Evolutionary conservation across 2,797 vertebrate genomes (phyloP).

Genomic region (Hemibagrus guttatus): DNA sequence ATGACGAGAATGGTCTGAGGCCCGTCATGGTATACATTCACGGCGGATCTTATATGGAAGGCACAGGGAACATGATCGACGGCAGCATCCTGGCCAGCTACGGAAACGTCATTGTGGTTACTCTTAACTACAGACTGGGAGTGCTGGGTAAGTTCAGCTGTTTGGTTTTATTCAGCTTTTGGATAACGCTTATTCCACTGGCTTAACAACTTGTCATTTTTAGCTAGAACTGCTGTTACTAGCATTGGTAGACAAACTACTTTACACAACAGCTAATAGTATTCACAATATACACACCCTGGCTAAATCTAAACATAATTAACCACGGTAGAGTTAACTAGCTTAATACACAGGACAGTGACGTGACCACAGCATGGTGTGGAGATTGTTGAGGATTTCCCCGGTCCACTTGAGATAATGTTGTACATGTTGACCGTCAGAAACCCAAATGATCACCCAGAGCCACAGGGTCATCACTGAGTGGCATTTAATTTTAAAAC

Average conservation of each 20-base stretch:
- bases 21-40: conserved; percentile 98
- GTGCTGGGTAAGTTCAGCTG: conserved; percentile 84
- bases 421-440: too few species aligned
- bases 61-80: conserved; percentile 93
- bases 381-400: not conserved
- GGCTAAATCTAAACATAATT: not conserved
- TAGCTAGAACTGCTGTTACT: not conserved
- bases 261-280: too few species aligned
- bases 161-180: conserved; percentile 16
- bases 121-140: conserved; percentile 93
- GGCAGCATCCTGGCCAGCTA: conserved; percentile 95
- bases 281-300: not conserved
- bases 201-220: not conserved
- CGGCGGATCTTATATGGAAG: conserved; percentile 95
- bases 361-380: not conserved
- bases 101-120: conserved; percentile 93
- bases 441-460: not conserved
- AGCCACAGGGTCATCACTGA: not conserved
- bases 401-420: not conserved
- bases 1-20: conserved; percentile 88
- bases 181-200: not conserved
- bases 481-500: not conserved
- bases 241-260: not conserved
- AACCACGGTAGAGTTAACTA: not conserved
- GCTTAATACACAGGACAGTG: not conserved